Base-by-base conservation (phyloP, 1,140 invertebrate species). In the Caenorhabditis brenneri region DNA sequence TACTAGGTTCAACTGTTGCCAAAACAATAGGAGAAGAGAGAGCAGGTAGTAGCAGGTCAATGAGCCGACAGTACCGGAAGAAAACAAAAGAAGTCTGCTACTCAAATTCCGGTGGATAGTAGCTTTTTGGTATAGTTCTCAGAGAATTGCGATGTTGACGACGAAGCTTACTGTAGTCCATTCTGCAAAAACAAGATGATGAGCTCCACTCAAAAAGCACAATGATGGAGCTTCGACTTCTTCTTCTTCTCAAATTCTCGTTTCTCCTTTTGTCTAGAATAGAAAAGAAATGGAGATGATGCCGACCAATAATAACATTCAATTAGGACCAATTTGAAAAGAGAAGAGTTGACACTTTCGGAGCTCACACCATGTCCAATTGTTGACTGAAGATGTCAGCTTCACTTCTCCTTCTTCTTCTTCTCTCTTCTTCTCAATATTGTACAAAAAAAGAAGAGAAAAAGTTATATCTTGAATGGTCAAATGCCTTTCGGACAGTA, bases 321-420 rank as follows among this genome's bases (percentile, higher is more conserved):
- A 74, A 74, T 74, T 74, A 74, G 65, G 36, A 74, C 65, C 65
- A 29, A 74, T 74, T 74, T 74, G 7, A 22, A 16, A 24, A 58
- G 7, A 58, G 36, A 24, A 2, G 3, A 7, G 22, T 29, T 24
- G 65, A 74, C 65, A 39, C 65, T 19, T 42, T 42, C 3, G 7
- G n/a, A 58, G 53, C 53, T 58, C 53, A 27, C 24, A 58, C 53
- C n/a, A 58, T 58, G 5, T 12, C 39, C 5, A 6, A 42, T 42
- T 42, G 39, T 42, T 58, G 53, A 51, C 49, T 58, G 24, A 27
- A 27, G 53, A 58, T 27, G 53, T 27, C 53, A 29, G n/a, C 53
- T n/a, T 12, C 53, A n/a, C n/a, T n/a, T n/a, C n/a, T n/a, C n/a
- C n/a, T n/a, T 33, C 24, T 27, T 9, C 60, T 58, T 9, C 10